Evolutionary conservation across 2,797 vertebrate species (phyloP), one percentile per base, ranked within the genome.

Genomic region (Brotula barbata): DNA sequence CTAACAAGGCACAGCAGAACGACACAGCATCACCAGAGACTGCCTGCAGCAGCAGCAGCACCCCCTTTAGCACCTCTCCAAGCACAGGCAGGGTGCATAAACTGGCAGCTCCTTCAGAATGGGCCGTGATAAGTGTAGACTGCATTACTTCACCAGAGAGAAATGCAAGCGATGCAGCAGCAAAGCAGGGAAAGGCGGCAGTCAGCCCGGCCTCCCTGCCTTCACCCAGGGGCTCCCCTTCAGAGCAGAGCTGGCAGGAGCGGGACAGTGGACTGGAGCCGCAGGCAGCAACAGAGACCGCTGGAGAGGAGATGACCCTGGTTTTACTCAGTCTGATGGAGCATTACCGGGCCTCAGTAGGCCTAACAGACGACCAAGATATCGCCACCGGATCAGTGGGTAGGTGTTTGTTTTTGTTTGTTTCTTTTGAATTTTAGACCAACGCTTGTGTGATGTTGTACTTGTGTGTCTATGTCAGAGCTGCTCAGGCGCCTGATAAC

Each of bases 291-390:
- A 71, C 54, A 0, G 86, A 83, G 17, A 31, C n/a, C 37, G 48
- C 53, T 0, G 72, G 71, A 47, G 82, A 87, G 36, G 87, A 89
- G 77, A 78, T 85, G 71, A 80, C 62, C 16, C 73, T 85, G 72
- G 82, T 85, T 21, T 62, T 91, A 16, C 55, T 85, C 33, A 85
- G 85, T 49, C 81, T 90, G 61, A 85, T 90, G 77, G 87, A 90
- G 64, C 88, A 85, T 40, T 87, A 89, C 58, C 67, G 82, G 59
- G 66, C 61, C 53, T 76, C 79, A 1, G 34, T 88, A 5, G 85
- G 82, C 19, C 77, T 87, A 23, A 77, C 23, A 20, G 75, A 73
- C 23, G 81, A 53, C 62, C 59, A 64, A 14, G 86, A 89, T 33
- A 44, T 81, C 0, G 75, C 81, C 11, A 70, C 78, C 2, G 84